phyloP scores from a whole-genome alignment of 2,888 invertebrate species.

The Rotaria magnacalcarata region DNA sequence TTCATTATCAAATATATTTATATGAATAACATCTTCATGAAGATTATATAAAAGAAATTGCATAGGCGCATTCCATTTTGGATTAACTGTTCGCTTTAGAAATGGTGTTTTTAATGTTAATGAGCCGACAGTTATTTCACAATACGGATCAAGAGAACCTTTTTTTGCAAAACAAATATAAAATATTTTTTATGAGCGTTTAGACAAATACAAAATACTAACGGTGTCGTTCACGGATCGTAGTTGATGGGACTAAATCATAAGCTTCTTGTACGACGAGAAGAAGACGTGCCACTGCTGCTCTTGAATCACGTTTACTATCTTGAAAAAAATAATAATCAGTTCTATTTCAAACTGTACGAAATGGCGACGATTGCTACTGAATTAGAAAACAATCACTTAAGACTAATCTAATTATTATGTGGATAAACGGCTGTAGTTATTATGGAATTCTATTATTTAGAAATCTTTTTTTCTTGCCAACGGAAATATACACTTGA shows the following conservation, averaged over 20 bases:
- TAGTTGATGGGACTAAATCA: neutral
- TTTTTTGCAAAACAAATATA: neutral
- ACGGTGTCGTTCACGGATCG: neutral
- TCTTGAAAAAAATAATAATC: neutral
- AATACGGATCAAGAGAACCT: slow-evolving; percentile 68
- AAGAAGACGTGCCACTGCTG: neutral
- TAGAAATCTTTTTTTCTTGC: too few relatives aligned
- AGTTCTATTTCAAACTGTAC: too few relatives aligned
- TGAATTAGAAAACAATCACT: too few relatives aligned
- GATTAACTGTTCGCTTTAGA: slow-evolving; percentile 65
- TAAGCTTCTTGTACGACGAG: neutral
- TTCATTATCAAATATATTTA: slow-evolving; percentile 70
- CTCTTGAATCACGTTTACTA: neutral
- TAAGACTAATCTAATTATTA: too few relatives aligned
- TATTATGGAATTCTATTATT: too few relatives aligned
- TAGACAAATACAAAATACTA: neutral
- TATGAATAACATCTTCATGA: slow-evolving; percentile 67
- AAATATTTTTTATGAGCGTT: neutral
- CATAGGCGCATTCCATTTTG: slow-evolving; percentile 73
- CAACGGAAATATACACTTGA: too few relatives aligned
- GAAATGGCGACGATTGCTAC: too few relatives aligned
- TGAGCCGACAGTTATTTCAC: slow-evolving; percentile 70
- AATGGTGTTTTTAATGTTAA: slow-evolving; percentile 69
- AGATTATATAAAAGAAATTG: slow-evolving; percentile 71
- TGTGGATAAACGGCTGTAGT: too few relatives aligned